Percentiles rank a stretch among this genome's conserved stretches.
Evolutionary conservation across 2,888 invertebrate species (phyloP).

Genomic region (Mesorhabditis spiculigera): DNA sequence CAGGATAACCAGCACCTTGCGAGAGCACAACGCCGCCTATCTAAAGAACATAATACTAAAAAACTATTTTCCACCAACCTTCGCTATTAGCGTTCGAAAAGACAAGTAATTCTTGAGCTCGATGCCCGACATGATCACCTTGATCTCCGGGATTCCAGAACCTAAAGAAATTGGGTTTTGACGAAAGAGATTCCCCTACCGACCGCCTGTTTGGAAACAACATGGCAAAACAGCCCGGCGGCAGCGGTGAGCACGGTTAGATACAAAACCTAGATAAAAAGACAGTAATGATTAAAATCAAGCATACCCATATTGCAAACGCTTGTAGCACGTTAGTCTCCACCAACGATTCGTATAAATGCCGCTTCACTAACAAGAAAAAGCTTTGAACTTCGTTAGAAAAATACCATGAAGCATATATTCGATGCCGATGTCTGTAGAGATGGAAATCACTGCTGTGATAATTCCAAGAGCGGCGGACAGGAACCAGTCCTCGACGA

Average conservation of each 20-base stretch:
- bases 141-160: neutral
- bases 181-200: neutral
- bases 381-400: neutral
- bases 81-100: neutral
- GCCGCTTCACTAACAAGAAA: neutral
- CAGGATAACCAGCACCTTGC: constrained; percentile 5
- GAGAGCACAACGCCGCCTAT: neutral
- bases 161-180: neutral
- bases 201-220: neutral
- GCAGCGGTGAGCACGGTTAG: neutral
- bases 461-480: neutral
- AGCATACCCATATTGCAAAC: constrained; percentile 1
- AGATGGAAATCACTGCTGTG: neutral
- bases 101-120: constrained; percentile 3
- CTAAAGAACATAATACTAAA: neutral
- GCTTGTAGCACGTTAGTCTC: neutral
- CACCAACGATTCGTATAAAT: neutral
- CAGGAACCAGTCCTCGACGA: constrained; percentile 5
- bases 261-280: neutral
- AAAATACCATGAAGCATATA: neutral
- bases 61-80: neutral
- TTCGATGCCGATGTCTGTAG: neutral
- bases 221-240: constrained; percentile 3
- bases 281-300: neutral
- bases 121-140: constrained; percentile 4